Percentiles rank a stretch among this genome's conserved stretches.
phyloP scores from a whole-genome alignment of 2,113 vertebrate genomes.

The Phylloscopus trochiloides region DNA sequence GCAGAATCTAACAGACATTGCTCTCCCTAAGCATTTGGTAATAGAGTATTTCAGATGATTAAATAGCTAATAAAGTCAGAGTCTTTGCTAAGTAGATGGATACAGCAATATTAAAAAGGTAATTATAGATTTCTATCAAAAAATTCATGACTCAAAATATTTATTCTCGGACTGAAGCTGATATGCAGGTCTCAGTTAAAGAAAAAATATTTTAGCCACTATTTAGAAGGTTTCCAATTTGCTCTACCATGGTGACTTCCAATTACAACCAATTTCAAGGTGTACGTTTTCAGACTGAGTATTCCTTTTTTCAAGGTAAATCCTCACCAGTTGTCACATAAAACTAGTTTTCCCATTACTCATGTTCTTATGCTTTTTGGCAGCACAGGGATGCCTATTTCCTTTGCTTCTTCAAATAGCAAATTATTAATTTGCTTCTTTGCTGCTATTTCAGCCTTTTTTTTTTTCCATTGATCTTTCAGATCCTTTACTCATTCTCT shows the following conservation, averaged over 20 bases:
- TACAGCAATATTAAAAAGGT: slow-evolving; percentile 33
- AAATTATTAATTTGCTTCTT: neutral
- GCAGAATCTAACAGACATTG: slow-evolving; percentile 21
- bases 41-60: slow-evolving; percentile 33
- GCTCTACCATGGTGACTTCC: neutral
- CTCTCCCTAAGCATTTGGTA: slow-evolving; percentile 17
- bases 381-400: neutral
- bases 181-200: neutral
- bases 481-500: neutral
- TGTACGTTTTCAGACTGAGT: neutral
- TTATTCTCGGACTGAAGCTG: neutral
- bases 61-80: slow-evolving; percentile 36
- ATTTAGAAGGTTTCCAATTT: neutral
- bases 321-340: neutral
- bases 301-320: neutral
- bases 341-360: slow-evolving; percentile 13
- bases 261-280: slow-evolving; percentile 14
- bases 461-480: neutral
- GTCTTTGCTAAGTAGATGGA: slow-evolving; percentile 22
- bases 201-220: neutral
- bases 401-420: neutral
- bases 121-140: slow-evolving; percentile 44
- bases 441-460: neutral
- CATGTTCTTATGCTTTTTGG: neutral
- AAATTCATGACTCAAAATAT: neutral